A percentile compares a stretch with the other conserved stretches of the same genome.
phyloP scores from a whole-genome alignment of 1,140 invertebrate genomes.

The Macrocentrus cingulum region DNA sequence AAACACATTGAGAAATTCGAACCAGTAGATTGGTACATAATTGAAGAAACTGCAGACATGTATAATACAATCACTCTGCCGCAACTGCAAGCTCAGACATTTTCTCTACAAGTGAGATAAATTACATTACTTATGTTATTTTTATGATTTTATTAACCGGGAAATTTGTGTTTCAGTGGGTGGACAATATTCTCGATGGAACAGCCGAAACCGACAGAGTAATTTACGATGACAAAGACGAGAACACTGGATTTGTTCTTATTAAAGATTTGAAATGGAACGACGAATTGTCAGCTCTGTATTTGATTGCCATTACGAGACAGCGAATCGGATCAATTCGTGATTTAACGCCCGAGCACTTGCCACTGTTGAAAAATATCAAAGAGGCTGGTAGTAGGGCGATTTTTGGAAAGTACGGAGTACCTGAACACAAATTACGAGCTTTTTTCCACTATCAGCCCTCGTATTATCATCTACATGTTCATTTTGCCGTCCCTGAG shows the following conservation, averaged over 20 bases:
- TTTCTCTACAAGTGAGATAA: conserved; percentile 65
- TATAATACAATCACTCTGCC: conserved; percentile 81
- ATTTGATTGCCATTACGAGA: conserved; percentile 80
- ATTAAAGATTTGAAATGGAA: conserved; percentile 96
- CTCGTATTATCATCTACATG: conserved; percentile 94
- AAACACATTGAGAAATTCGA: conserved; percentile 89
- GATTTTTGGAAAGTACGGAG: conserved; percentile 78
- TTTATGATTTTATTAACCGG: conserved; percentile 19
- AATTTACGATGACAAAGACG: conserved; percentile 78
- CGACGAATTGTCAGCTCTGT: conserved; percentile 71
- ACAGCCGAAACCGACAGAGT: conserved; percentile 86
- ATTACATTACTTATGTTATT: conserved; percentile 9
- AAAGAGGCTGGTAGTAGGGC: conserved; percentile 69
- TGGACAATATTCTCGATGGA: conserved; percentile 93
- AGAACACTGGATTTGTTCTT: conserved; percentile 82
- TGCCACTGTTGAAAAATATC: conserved; percentile 84
- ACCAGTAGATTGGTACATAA: conserved; percentile 69
- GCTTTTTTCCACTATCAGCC: conserved; percentile 96
- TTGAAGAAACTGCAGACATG: conserved; percentile 82
- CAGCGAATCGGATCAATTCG: conserved; percentile 79
- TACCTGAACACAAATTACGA: conserved; percentile 72
- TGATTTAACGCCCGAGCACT: conserved; percentile 75
- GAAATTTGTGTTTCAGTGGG: conserved; percentile 78
- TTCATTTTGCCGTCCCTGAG: conserved; percentile 87
- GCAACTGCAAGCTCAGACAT: conserved; percentile 69